These are phyloP conservation scores for Cataglyphis hispanica DNA, from an alignment of 1,140 invertebrate species.

Conservation along the genomic window DNA sequence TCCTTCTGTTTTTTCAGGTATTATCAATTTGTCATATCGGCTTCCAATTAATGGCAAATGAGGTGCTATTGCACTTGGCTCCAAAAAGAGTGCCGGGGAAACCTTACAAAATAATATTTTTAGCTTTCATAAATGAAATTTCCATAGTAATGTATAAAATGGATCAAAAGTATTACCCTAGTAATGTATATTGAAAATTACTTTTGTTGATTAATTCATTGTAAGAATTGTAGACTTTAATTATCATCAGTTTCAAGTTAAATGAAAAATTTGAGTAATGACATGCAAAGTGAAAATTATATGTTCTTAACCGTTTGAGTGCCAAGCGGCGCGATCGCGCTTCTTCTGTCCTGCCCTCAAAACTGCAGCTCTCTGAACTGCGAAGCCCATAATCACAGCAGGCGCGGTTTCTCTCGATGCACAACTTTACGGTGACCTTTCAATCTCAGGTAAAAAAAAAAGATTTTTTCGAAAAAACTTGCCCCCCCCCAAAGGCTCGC, in stretches of 20 bases:
- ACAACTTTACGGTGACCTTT: too few species aligned
- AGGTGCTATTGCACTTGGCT: conserved; percentile 87
- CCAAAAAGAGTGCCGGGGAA: conserved; percentile 85
- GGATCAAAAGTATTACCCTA: not conserved
- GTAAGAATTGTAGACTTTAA: not conserved
- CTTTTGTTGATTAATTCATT: not conserved
- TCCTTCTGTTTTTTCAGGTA: conserved; percentile 68
- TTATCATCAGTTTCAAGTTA: conserved; percentile 4
- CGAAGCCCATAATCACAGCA: too few species aligned
- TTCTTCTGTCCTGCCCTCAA: too few species aligned
- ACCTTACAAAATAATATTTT: conserved; percentile 78
- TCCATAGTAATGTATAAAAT: conserved; percentile 42
- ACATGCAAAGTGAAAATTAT: not conserved
- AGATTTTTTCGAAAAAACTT: too few species aligned
- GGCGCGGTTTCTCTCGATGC: too few species aligned
- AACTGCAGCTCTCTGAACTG: too few species aligned
- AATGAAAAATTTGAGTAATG: not conserved
- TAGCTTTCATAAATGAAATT: conserved; percentile 26
- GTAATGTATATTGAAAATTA: not conserved
- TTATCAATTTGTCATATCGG: conserved; percentile 85
- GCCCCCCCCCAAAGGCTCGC: too few species aligned
- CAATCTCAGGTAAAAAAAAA: too few species aligned
- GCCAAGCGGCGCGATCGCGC: too few species aligned
- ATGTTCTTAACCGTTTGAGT: not conserved
- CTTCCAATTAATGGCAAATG: conserved; percentile 85